Base-by-base conservation (phyloP, 1,140 invertebrate species). In the Drosophila fuyamai region DNA sequence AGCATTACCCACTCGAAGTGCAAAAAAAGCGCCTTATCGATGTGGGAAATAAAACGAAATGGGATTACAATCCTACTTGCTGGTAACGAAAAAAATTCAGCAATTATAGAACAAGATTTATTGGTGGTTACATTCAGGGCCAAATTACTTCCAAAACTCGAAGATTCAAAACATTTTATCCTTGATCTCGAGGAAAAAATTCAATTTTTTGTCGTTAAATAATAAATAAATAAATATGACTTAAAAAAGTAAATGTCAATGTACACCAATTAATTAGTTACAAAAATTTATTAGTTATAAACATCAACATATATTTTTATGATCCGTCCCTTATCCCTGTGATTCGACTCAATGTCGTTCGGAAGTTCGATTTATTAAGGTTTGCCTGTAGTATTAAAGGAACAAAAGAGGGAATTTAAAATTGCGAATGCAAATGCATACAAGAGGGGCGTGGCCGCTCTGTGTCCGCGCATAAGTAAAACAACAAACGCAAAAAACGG, bases 1-100 rank as follows among this genome's bases (percentile, higher is more conserved):
- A 56, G 58, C 66, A 44, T 61, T 56, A 40, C 44, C 81, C 68
- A 76, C 70, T 77, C 65, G 74, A 81, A 63, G 81, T 56, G 74
- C 75, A 77, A 38, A 43, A 72, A 67, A 65, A 66, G 62, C 71
- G 51, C 66, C 77, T 82, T 74, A 88, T 86, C 79, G 79, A 88
- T 83, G 38, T 56, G 61, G 68, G 81, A 70, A 74, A 81, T 61
- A 48, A 46, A 60, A 55, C 58, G 65, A 71, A 58, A 50, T 50
- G 53, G 44, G 54, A 70, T 57, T 53, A 53, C 62, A 65, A 40
- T 63, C n/a, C 8, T 23, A 12, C 29, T 13, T 63, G 27, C 14
- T 1, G 8, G 13, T 3, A 40, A 14, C 12, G 27, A 43, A 59
- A 1, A 9, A 14, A 23, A 14, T 23, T 16, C 0, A 27, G 2